Conservation (phyloP, 2,797 vertebrate genomes). For the Sitta carolinensis region DNA sequence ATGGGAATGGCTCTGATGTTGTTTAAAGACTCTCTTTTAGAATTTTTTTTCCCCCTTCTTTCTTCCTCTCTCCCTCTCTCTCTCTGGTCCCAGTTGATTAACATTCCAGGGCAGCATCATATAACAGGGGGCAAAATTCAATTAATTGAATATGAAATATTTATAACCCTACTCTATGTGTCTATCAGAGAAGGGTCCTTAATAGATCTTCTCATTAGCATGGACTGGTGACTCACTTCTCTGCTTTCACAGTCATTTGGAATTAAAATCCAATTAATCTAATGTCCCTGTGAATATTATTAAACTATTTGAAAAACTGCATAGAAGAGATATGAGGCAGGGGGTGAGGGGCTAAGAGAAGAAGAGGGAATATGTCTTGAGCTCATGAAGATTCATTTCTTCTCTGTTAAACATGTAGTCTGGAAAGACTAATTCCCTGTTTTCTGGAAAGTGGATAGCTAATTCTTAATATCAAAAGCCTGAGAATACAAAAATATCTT, state of each 20-base stretch:
- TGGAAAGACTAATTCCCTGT: slow-evolving; percentile 42
- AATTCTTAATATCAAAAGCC: slow-evolving; percentile 26
- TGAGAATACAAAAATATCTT: background rate
- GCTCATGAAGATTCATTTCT: slow-evolving; percentile 65
- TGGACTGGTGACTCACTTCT: slow-evolving; percentile 91
- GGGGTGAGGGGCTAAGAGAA: slow-evolving; percentile 64
- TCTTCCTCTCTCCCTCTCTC: background rate
- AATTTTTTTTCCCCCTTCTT: background rate
- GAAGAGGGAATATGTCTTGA: slow-evolving; percentile 56
- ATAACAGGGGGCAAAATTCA: slow-evolving; percentile 80
- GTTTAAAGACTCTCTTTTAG: slow-evolving; percentile 53
- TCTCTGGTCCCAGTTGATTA: slow-evolving; percentile 71
- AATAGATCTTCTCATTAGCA: slow-evolving; percentile 94
- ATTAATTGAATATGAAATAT: slow-evolving; percentile 89
- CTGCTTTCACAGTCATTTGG: slow-evolving; percentile 82
- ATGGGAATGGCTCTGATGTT: slow-evolving; percentile 25
- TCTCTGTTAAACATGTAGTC: slow-evolving; percentile 42
- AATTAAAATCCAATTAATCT: slow-evolving; percentile 88
- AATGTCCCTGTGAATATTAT: slow-evolving; percentile 82
- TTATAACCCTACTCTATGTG: slow-evolving; percentile 83
- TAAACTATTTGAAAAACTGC: slow-evolving; percentile 81
- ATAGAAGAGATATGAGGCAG: slow-evolving; percentile 72
- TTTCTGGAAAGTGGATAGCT: slow-evolving; percentile 38
- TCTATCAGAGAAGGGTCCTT: slow-evolving; percentile 84
- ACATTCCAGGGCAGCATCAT: slow-evolving; percentile 77